These are phyloP conservation scores for Glaucomys volans DNA, from an alignment of 2,113 vertebrate genomes.

Conservation along the genomic window DNA sequence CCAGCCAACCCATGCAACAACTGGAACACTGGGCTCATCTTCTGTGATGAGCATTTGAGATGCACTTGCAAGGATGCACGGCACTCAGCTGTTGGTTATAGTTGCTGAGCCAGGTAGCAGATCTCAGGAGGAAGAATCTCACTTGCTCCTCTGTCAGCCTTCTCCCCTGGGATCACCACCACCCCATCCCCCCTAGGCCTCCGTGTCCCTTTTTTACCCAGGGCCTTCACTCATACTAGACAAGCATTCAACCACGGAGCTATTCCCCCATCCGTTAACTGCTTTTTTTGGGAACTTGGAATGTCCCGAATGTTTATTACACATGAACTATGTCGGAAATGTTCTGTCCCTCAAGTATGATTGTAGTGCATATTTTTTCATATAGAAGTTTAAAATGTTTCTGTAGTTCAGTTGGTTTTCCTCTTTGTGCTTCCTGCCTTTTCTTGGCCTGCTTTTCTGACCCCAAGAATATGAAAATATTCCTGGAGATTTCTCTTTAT, in stretches of 20 bases:
- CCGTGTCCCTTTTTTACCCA: no score
- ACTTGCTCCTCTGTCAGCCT: not conserved
- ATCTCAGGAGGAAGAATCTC: no score
- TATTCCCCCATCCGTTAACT: no score
- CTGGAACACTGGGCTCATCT: not conserved
- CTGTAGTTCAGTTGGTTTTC: conserved; percentile 30
- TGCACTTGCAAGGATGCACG: no score
- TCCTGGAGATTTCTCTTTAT: not conserved
- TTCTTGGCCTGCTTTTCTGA: conserved; percentile 7
- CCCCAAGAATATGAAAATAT: not conserved
- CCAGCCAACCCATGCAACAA: not conserved
- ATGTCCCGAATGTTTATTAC: not conserved
- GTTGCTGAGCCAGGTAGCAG: not conserved
- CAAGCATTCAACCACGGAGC: no score
- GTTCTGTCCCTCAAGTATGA: not conserved
- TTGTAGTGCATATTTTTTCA: not conserved
- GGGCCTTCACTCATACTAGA: not conserved
- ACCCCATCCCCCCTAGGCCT: no score
- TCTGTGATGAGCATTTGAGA: not conserved
- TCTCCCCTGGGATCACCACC: no score
- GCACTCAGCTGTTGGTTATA: not conserved
- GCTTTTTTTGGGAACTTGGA: not conserved
- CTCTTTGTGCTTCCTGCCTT: not conserved
- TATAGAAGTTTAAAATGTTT: not conserved
- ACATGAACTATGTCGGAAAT: not conserved